Base-by-base conservation (phyloP, 1,140 invertebrate species). In the Pollicipes pollicipes region DNA sequence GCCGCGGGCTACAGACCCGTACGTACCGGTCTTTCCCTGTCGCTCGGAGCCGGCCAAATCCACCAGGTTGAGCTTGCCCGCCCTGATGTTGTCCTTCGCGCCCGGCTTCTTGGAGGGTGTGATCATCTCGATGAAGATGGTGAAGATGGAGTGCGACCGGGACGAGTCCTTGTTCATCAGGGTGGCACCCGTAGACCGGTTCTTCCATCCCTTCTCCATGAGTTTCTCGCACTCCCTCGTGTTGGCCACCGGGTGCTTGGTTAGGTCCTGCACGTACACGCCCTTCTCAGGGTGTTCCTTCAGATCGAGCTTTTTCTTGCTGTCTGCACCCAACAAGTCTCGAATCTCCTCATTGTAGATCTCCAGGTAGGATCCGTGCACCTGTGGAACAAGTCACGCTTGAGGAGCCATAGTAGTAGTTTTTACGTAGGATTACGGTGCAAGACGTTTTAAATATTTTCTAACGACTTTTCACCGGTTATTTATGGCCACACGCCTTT, bases 331-430 rank as follows among this genome's bases (percentile, higher is more conserved):
- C 0, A 93, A 78, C 13, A 93, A 79, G 79, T 92, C 91, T 66
- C 73, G 66, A 24, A 76, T 76, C 72, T 84, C 83, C 81, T 95
- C 92, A 80, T 94, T 95, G 80, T 95, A 95, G 67, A 95, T 95
- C 80, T 97, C 94, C 64, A 96, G 83, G 78, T 95, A 97, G 68
- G 90, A 93, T n/a, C 92, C 87, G 70, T 94, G 83, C 0, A 93
- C 64, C 64, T 66, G 64, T n/a, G 10, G 63, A 6, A 64, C n/a
- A n/a, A n/a, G n/a, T n/a, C n/a, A n/a, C n/a, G n/a, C n/a, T n/a
- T n/a, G n/a, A n/a, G n/a, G n/a, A n/a, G n/a, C n/a, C n/a, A n/a
- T n/a, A n/a, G n/a, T n/a, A n/a, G n/a, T n/a, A n/a, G n/a, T n/a
- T n/a, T n/a, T n/a, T n/a, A n/a, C n/a, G n/a, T n/a, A n/a, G n/a